Evolutionary conservation across 2,797 vertebrate species (phyloP).

Genomic region (Protosalanx chinensis): DNA sequence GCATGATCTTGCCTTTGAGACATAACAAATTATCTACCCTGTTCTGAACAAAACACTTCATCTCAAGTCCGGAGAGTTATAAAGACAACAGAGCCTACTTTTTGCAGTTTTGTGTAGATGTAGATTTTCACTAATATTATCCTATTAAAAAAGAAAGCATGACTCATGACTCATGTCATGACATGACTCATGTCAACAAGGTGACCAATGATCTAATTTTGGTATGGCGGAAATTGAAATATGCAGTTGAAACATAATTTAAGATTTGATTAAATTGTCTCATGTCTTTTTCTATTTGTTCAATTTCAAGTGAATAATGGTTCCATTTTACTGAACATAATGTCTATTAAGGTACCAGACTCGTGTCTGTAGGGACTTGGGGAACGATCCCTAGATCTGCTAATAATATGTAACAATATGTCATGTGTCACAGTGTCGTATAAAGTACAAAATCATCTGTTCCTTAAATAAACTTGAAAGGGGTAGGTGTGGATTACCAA

Average conservation of each 20-base stretch:
- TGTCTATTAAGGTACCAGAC: conserved; percentile 44
- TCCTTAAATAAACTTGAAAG: too few species aligned
- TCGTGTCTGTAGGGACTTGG: conserved; percentile 20
- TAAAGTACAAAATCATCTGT: too few species aligned
- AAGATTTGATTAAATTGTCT: conserved; percentile 57
- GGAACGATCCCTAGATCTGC: too few species aligned
- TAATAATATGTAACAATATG: too few species aligned
- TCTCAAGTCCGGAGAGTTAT: conserved; percentile 19
- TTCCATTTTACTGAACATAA: conserved; percentile 52
- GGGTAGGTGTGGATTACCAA: too few species aligned
- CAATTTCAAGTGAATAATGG: conserved; percentile 54
- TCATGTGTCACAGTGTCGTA: too few species aligned
- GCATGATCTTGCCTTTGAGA: conserved; percentile 28
- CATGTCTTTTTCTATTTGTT: conserved; percentile 58
- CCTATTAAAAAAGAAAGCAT: conserved; percentile 21
- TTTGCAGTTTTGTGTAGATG: conserved; percentile 16
- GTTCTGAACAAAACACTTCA: conserved; percentile 29
- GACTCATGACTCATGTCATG: conserved; percentile 2
- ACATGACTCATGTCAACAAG: conserved; percentile 43
- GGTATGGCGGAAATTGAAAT: conserved; percentile 59
- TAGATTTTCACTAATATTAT: conserved; percentile 8
- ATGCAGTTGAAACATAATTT: conserved; percentile 67
- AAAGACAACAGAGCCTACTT: conserved; percentile 14
- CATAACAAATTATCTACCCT: conserved; percentile 26
- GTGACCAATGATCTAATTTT: conserved; percentile 55